These are phyloP conservation scores for Megastigmus dorsalis DNA, from an alignment of 2,888 invertebrate species.

Conservation along the genomic window DNA sequence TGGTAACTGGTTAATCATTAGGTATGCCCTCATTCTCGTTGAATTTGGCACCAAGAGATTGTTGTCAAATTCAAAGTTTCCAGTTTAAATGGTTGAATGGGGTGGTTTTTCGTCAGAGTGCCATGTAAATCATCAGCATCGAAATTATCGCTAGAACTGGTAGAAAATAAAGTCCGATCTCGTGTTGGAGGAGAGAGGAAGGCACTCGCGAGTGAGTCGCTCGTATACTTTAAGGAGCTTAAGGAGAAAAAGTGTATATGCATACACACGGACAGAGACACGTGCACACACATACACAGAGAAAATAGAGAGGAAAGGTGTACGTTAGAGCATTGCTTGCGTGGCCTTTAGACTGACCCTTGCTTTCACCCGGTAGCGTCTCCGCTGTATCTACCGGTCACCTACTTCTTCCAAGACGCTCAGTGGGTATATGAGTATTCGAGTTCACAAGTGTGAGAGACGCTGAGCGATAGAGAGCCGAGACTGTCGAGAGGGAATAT, in stretches of 20 bases:
- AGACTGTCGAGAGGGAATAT: not conserved
- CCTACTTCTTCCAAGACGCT: constrained; percentile 55
- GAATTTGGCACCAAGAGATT: no score
- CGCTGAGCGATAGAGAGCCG: constrained; percentile 32
- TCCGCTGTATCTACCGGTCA: constrained; percentile 55
- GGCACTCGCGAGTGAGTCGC: no score
- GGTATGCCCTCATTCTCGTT: no score
- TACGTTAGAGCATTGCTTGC: constrained; percentile 52
- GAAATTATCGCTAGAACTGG: no score
- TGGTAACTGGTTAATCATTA: no score
- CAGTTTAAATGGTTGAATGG: no score
- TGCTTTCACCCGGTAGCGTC: constrained; percentile 64
- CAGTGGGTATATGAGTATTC: not conserved
- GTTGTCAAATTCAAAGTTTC: no score
- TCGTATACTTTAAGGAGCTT: not conserved
- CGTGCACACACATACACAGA: not conserved
- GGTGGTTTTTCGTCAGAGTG: no score
- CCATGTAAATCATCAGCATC: no score
- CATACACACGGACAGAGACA: not conserved
- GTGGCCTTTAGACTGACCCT: constrained; percentile 62
- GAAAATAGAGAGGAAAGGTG: no score
- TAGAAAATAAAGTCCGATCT: no score
- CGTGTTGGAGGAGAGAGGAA: no score
- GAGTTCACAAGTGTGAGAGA: constrained; percentile 9
- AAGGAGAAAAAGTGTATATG: not conserved